These are phyloP conservation scores for Megaleporinus macrocephalus DNA, from an alignment of 2,113 vertebrate species.

Conservation along the genomic window DNA sequence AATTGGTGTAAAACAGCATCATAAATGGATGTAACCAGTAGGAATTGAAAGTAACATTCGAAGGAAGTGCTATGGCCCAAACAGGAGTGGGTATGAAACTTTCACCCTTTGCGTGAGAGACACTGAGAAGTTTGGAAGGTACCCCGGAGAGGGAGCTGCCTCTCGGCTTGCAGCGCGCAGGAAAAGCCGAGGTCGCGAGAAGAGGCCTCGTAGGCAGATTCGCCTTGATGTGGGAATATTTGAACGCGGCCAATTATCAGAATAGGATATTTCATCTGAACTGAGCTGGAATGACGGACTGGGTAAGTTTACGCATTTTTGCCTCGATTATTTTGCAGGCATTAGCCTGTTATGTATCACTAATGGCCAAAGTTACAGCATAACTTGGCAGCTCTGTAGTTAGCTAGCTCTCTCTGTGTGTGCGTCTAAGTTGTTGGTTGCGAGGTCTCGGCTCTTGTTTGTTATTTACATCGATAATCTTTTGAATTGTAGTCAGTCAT, in stretches of 20 bases:
- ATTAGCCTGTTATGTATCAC: conserved; percentile 33
- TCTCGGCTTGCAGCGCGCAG: conserved; percentile 81
- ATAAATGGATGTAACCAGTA: conserved; percentile 69
- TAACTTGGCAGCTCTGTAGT: conserved; percentile 49
- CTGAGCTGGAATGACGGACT: conserved; percentile 75
- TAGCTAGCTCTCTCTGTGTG: conserved; percentile 3
- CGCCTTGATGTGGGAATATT: conserved; percentile 78
- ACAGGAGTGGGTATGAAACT: conserved; percentile 77
- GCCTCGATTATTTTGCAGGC: conserved; percentile 21
- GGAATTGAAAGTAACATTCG: conserved; percentile 67
- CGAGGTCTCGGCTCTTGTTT: background rate
- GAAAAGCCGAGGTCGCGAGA: conserved; percentile 88
- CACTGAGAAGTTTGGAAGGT: conserved; percentile 79
- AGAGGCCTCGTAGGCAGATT: conserved; percentile 82
- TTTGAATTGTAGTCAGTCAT: background rate
- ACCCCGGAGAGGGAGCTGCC: conserved; percentile 74
- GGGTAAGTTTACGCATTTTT: conserved; percentile 71
- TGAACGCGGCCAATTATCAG: conserved; percentile 59
- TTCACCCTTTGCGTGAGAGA: conserved; percentile 72
- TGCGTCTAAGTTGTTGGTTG: conserved; percentile 11
- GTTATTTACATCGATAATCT: background rate
- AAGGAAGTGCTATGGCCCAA: conserved; percentile 71
- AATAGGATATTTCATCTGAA: conserved; percentile 61
- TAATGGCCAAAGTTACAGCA: conserved; percentile 48
- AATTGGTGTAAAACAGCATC: conserved; percentile 72